Evolutionary conservation across 2,888 invertebrate species (phyloP).

Genomic region (Melitaea athalia): DNA sequence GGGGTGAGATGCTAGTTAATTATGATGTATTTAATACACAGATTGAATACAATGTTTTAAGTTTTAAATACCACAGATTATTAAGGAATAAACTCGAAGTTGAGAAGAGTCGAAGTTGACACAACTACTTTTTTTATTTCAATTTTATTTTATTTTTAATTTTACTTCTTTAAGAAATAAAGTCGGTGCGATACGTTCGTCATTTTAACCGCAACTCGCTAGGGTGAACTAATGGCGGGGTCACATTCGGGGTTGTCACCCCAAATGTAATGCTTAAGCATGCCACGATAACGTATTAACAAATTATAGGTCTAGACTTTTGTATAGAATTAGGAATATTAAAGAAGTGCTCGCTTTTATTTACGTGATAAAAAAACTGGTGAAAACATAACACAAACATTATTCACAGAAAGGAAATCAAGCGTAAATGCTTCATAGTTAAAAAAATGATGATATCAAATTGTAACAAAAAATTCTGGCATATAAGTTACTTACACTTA

Average conservation of each 20-base stretch:
- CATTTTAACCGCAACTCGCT: background rate
- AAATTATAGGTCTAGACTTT: slow-evolving; percentile 49
- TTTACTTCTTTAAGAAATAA: background rate
- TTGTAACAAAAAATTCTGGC: too few relatives aligned
- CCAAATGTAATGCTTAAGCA: slow-evolving; percentile 52
- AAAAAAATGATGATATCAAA: too few relatives aligned
- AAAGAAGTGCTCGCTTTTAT: background rate
- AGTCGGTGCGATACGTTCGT: background rate
- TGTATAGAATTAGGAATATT: background rate
- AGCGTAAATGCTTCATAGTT: too few relatives aligned
- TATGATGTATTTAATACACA: too few relatives aligned
- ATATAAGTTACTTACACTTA: too few relatives aligned
- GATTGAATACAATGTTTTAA: too few relatives aligned
- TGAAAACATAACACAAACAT: background rate
- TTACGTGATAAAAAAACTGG: background rate
- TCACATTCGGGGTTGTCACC: slow-evolving; percentile 40
- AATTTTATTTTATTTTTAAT: background rate
- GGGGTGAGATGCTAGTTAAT: too few relatives aligned
- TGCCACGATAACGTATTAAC: slow-evolving; percentile 49
- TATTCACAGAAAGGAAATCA: too few relatives aligned
- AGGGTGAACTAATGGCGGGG: slow-evolving; percentile 17
- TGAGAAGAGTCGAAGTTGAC: too few relatives aligned
- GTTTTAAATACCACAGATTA: too few relatives aligned
- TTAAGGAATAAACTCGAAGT: too few relatives aligned
- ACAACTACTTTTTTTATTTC: too few relatives aligned